Percentiles rank a stretch among this genome's conserved stretches.
Evolutionary conservation across 35 echinoderm and acorn worm genomes (phyloP).

Genomic region (Stichopus chloronotus): DNA sequence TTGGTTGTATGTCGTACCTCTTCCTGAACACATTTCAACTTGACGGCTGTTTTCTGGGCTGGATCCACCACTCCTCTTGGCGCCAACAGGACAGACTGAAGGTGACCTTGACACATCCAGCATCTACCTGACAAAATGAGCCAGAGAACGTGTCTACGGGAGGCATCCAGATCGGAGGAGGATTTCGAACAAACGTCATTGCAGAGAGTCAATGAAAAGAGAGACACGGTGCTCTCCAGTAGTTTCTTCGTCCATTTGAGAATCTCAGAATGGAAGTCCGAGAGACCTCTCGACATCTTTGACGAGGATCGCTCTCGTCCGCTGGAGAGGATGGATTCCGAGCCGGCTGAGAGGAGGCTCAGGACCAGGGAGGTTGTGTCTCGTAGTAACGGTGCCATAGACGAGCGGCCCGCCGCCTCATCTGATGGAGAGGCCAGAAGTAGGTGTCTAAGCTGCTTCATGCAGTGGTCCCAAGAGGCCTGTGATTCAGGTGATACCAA

Average conservation of each 20-base stretch:
- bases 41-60: constrained; percentile 76
- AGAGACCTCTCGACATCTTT: background rate
- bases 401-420: background rate
- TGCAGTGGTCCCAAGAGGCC: constrained; percentile 49
- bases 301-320: constrained; percentile 6
- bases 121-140: constrained; percentile 40
- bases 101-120: constrained; percentile 72
- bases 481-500: background rate
- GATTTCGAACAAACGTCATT: background rate
- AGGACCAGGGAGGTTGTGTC: constrained; percentile 27
- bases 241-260: constrained; percentile 29
- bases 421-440: background rate
- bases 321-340: background rate
- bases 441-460: constrained; percentile 9
- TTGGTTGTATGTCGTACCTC: constrained; percentile 67
- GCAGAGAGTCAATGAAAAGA: background rate
- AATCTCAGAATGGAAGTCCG: constrained; percentile 41
- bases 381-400: background rate
- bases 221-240: background rate
- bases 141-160: background rate
- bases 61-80: constrained; percentile 91
- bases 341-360: constrained; percentile 25
- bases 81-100: constrained; percentile 75
- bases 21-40: constrained; percentile 70
- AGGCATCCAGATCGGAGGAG: no score